These are phyloP conservation scores for Pogonophryne albipinna DNA, from an alignment of 2,797 vertebrate species.

Conservation along the genomic window DNA sequence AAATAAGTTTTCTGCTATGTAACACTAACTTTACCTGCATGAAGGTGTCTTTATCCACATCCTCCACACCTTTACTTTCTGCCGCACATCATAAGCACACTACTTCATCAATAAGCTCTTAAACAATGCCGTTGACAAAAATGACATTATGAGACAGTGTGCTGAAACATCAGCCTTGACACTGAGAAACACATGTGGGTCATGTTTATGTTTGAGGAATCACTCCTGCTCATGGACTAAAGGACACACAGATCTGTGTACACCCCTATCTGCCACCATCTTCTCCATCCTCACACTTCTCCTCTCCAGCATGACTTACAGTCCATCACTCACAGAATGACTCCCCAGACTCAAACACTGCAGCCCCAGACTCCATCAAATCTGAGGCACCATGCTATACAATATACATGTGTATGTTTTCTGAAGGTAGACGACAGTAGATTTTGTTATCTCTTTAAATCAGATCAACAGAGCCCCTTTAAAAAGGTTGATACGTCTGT, in stretches of 20 bases:
- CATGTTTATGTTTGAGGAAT: neutral
- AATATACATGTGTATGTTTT: constrained; percentile 54
- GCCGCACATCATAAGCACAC: too few relatives aligned
- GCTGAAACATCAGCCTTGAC: too few relatives aligned
- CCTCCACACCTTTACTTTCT: neutral
- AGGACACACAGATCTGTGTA: constrained; percentile 1
- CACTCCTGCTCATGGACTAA: neutral
- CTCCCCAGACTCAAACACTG: constrained; percentile 35
- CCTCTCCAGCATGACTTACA: constrained; percentile 16
- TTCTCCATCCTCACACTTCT: constrained; percentile 16
- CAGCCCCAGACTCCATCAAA: constrained; percentile 54
- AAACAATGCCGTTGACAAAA: too few relatives aligned
- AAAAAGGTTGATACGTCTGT: constrained; percentile 61
- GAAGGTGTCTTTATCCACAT: neutral
- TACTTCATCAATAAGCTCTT: too few relatives aligned
- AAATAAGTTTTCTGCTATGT: neutral
- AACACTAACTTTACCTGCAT: neutral
- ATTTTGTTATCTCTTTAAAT: constrained; percentile 59
- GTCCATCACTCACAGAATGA: constrained; percentile 51
- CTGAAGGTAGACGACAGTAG: constrained; percentile 32
- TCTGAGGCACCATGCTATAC: constrained; percentile 19
- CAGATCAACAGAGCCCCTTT: constrained; percentile 59
- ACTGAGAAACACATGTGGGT: neutral
- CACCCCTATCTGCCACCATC: constrained; percentile 10
- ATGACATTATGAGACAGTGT: too few relatives aligned